A percentile compares a stretch with the other conserved stretches of the same genome.
These are phyloP conservation scores for Falco peregrinus DNA, from an alignment of 2,797 vertebrate genomes.

Conservation along the genomic window DNA sequence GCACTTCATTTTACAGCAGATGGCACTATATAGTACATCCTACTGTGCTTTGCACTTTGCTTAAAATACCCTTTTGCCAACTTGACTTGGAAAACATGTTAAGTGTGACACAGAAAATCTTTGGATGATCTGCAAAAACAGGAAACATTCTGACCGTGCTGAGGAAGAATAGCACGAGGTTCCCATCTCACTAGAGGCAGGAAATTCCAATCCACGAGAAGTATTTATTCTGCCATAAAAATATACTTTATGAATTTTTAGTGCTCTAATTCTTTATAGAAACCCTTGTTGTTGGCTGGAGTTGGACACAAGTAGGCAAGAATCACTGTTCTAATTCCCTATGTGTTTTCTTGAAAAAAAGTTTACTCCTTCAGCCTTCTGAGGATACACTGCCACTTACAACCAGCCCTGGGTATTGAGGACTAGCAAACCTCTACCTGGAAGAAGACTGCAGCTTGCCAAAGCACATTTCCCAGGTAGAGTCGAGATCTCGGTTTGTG, in stretches of 20 bases:
- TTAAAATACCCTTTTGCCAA: slow-evolving; percentile 65
- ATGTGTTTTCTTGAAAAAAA: not conserved
- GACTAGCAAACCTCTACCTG: not conserved
- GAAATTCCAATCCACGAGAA: slow-evolving; percentile 3
- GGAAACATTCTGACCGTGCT: slow-evolving; percentile 41
- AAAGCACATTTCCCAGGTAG: not conserved
- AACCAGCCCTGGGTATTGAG: not conserved
- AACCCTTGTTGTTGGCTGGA: not conserved
- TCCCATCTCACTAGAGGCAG: not conserved
- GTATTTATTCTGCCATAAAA: not conserved
- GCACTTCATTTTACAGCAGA: slow-evolving; percentile 62
- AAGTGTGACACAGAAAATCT: slow-evolving; percentile 60
- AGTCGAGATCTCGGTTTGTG: not conserved
- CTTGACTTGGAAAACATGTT: slow-evolving; percentile 58
- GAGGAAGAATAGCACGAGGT: not conserved
- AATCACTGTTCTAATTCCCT: not conserved
- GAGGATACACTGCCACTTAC: not conserved
- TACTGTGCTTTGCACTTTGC: slow-evolving; percentile 64
- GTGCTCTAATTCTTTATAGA: not conserved
- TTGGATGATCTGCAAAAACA: slow-evolving; percentile 57
- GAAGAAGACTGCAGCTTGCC: not conserved
- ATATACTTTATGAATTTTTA: not conserved
- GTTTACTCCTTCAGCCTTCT: not conserved
- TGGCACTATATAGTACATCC: slow-evolving; percentile 61
- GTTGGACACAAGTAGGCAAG: not conserved